These are phyloP conservation scores for Protophormia terraenovae DNA, from an alignment of 2,888 invertebrate genomes.

Conservation along the genomic window DNA sequence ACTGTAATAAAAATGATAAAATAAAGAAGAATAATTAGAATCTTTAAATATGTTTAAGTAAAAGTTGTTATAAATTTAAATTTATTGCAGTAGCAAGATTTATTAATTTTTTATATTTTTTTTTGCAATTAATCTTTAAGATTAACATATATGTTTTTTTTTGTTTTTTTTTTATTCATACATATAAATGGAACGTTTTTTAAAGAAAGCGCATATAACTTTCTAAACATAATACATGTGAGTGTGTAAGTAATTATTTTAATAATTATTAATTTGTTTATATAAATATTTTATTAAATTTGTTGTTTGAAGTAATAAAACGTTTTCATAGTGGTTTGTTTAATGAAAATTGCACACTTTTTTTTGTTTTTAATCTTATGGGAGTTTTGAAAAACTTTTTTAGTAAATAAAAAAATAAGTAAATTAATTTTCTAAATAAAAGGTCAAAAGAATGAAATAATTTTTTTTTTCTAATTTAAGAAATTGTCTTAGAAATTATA, in stretches of 20 bases:
- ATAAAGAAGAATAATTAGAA: neutral
- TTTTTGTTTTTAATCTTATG: neutral
- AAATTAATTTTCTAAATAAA: neutral
- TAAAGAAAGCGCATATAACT: slow-evolving; percentile 54
- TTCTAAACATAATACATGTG: slow-evolving; percentile 59
- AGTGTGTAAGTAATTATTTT: slow-evolving; percentile 39
- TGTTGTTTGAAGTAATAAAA: slow-evolving; percentile 18
- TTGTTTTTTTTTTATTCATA: no score
- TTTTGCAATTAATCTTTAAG: slow-evolving; percentile 62
- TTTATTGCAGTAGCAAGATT: slow-evolving; percentile 51
- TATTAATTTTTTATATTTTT: slow-evolving; percentile 15
- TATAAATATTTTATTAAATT: slow-evolving; percentile 44
- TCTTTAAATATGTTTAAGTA: neutral
- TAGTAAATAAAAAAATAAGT: neutral
- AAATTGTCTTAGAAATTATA: no score
- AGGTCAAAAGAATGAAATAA: no score
- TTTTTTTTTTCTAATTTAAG: neutral
- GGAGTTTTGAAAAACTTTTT: neutral
- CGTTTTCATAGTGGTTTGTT: slow-evolving; percentile 15
- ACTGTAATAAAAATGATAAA: slow-evolving; percentile 16
- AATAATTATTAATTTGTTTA: slow-evolving; percentile 13
- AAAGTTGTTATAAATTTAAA: neutral
- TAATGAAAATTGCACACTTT: neutral
- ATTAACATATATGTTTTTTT: slow-evolving; percentile 43
- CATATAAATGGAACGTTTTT: slow-evolving; percentile 67